A percentile compares a stretch with the other conserved stretches of the same genome.
Conservation (phyloP, 2,113 vertebrate genomes). For the Siniperca chuatsi region DNA sequence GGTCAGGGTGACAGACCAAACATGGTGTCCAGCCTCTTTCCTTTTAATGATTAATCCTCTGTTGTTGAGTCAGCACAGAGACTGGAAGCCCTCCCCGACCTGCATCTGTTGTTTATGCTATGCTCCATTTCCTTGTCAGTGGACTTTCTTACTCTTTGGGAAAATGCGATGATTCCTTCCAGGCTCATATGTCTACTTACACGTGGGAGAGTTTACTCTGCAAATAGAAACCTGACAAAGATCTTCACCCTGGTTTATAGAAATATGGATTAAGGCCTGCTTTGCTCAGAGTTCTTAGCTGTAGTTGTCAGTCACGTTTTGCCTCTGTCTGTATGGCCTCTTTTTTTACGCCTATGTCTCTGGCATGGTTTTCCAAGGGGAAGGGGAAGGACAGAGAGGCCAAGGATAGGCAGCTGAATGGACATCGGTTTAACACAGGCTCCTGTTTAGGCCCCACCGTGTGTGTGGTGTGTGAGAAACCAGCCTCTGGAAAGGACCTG, state of each 20-base stretch:
- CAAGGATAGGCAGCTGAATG: constrained; percentile 88
- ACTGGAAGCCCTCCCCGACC: constrained; percentile 46
- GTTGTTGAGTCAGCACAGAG: constrained; percentile 62
- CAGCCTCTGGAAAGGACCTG: constrained; percentile 89
- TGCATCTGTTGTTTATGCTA: constrained; percentile 59
- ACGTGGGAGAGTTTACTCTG: constrained; percentile 29
- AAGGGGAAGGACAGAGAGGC: constrained; percentile 92
- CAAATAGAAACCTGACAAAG: constrained; percentile 31
- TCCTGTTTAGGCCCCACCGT: constrained; percentile 86
- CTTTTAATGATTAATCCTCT: constrained; percentile 78
- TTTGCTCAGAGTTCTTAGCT: not conserved
- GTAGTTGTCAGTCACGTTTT: not conserved
- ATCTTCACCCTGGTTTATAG: not conserved
- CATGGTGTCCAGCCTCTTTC: constrained; percentile 57
- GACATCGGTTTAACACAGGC: constrained; percentile 89
- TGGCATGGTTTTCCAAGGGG: constrained; percentile 84
- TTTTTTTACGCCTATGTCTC: constrained; percentile 56
- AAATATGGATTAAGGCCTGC: not conserved
- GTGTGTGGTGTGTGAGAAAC: constrained; percentile 92
- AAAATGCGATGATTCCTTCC: constrained; percentile 37
- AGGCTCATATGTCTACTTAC: constrained; percentile 11
- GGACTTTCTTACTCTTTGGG: constrained; percentile 35
- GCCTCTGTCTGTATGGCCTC: constrained; percentile 2
- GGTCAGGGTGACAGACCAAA: constrained; percentile 65
- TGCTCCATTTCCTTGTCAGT: constrained; percentile 54